Evolutionary conservation across 2,797 vertebrate genomes (phyloP).

Genomic region (Phalanger gymnotis): DNA sequence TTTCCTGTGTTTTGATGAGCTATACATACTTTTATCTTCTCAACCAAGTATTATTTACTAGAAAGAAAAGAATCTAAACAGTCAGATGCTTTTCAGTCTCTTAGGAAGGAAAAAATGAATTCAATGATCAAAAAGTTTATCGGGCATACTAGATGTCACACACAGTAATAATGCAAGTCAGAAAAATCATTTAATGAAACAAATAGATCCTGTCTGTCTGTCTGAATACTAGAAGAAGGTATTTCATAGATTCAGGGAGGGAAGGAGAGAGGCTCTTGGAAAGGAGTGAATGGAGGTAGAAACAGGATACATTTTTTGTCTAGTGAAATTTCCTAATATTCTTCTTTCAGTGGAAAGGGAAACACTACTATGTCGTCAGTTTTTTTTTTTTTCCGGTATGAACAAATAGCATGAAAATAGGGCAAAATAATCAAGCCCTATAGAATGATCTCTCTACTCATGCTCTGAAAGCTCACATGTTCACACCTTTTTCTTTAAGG

Average conservation of each 20-base stretch:
- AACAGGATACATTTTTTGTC: background rate
- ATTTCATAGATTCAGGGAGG: slow-evolving; percentile 43
- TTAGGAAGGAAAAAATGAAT: slow-evolving; percentile 6
- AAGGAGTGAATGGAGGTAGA: background rate
- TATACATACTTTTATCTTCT: background rate
- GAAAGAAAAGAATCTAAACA: slow-evolving; percentile 46
- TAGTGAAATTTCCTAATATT: background rate
- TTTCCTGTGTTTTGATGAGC: background rate
- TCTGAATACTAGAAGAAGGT: slow-evolving; percentile 23
- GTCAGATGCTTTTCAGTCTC: background rate
- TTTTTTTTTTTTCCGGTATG: no score
- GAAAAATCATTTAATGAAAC: slow-evolving; percentile 11
- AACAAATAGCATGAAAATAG: background rate
- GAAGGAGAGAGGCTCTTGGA: background rate
- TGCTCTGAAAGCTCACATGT: background rate
- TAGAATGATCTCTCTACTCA: background rate
- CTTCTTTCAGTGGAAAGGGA: background rate
- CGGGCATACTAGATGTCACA: background rate
- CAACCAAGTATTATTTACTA: slow-evolving; percentile 20
- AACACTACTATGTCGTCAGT: background rate
- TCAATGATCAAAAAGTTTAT: background rate
- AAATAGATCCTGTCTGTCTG: slow-evolving; percentile 30
- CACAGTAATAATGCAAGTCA: background rate
- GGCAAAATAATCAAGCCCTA: background rate
- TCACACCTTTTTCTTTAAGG: background rate